Evolutionary conservation across 2,113 vertebrate species (phyloP).

Genomic region (Hydropotes inermis): DNA sequence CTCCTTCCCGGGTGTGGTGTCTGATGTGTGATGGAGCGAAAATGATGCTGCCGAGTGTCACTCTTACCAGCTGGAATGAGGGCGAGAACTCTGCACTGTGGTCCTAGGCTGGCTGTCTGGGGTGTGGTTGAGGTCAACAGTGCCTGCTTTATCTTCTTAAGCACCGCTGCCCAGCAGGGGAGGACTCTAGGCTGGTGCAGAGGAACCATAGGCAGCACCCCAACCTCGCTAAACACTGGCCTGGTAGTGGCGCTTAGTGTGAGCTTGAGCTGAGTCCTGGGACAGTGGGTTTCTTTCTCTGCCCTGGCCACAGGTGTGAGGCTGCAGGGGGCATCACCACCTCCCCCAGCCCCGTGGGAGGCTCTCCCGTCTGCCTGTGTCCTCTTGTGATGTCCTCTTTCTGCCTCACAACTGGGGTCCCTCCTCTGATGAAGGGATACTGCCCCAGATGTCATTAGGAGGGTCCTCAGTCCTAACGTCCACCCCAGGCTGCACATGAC

Average conservation of each 20-base stretch:
- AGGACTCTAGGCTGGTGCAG: background rate
- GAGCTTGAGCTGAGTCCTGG: background rate
- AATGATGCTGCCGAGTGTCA: accelerated
- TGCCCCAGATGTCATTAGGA: background rate
- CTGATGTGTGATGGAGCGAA: background rate
- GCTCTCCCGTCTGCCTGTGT: accelerated
- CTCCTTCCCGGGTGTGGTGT: accelerated
- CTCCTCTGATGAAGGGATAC: background rate
- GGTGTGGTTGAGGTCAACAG: accelerated
- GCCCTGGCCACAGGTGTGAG: background rate
- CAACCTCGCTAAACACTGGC: accelerated
- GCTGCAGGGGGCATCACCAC: background rate
- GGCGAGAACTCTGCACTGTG: accelerated
- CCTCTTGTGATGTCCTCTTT: background rate
- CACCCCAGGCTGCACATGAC: accelerated
- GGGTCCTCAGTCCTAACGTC: accelerated
- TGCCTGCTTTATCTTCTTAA: background rate
- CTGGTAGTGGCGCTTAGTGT: background rate
- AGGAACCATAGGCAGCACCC: background rate
- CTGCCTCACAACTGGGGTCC: background rate
- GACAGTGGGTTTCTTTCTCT: background rate
- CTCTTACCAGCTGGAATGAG: background rate
- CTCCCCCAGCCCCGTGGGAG: background rate
- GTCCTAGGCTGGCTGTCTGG: background rate
- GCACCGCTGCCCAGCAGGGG: background rate